Conservation (phyloP, 2,113 vertebrate species). For the Strix aluco region DNA sequence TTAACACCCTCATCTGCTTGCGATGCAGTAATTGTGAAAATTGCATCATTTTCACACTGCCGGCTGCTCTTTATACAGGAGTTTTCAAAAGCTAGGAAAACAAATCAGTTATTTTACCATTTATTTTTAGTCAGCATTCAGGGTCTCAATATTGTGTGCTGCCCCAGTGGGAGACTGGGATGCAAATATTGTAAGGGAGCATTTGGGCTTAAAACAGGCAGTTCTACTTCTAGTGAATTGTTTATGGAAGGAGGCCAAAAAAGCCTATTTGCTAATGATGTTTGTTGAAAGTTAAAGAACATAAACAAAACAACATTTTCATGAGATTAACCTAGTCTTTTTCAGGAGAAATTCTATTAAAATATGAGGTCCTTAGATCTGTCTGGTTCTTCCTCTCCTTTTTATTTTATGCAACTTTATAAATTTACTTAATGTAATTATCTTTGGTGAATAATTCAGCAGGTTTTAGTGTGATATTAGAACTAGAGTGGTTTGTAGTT, state of each 20-base stretch:
- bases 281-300: background rate
- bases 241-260: background rate
- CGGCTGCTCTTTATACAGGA: background rate
- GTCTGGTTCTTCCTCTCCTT: background rate
- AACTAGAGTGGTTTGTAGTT: background rate
- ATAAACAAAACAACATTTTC: background rate
- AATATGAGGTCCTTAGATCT: background rate
- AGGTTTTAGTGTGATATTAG: background rate
- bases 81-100: background rate
- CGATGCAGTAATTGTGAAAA: background rate
- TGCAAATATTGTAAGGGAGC: background rate
- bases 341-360: background rate
- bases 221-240: background rate
- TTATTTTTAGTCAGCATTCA: background rate
- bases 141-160: background rate
- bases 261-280: background rate
- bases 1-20: background rate
- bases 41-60: background rate
- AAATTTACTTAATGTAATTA: background rate
- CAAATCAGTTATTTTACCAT: background rate
- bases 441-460: background rate
- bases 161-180: background rate
- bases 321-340: background rate
- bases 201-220: background rate
- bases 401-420: background rate